Conservation (phyloP, 2,113 vertebrate species). For the Poeciliopsis retropinna region DNA sequence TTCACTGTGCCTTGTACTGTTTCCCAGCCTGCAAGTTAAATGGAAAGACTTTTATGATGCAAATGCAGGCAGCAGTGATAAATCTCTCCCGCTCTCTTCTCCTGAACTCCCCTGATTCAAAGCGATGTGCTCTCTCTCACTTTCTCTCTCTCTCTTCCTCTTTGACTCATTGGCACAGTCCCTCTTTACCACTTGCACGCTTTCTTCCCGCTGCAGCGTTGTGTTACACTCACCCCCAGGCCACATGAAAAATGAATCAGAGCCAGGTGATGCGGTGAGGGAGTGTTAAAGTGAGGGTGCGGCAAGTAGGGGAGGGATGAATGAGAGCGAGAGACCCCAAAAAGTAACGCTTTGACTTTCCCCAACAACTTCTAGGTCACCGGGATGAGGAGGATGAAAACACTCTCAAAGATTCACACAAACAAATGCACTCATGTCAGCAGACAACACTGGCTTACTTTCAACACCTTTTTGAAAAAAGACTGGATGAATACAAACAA, state of each 20-base stretch:
- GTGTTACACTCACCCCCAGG: conserved; percentile 66
- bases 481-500: neutral
- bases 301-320: neutral
- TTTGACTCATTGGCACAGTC: conserved; percentile 3
- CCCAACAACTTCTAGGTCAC: conserved; percentile 55
- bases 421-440: rapidly evolving
- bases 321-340: conserved; percentile 29
- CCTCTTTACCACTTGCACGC: conserved; percentile 15
- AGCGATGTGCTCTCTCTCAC: conserved; percentile 50
- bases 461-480: neutral
- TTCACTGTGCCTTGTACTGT: conserved; percentile 60
- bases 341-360: conserved; percentile 59
- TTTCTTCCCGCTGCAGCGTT: conserved; percentile 53
- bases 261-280: conserved; percentile 60
- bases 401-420: neutral
- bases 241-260: conserved; percentile 75
- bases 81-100: conserved; percentile 64
- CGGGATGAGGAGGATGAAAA: conserved; percentile 35
- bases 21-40: conserved; percentile 61
- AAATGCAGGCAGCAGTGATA: conserved; percentile 72
- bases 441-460: neutral
- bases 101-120: conserved; percentile 59
- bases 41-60: conserved; percentile 74
- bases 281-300: neutral
- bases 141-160: conserved; percentile 14